Evolutionary conservation across 2,113 vertebrate genomes (phyloP).

Genomic region (Gymnocephalus cernua): DNA sequence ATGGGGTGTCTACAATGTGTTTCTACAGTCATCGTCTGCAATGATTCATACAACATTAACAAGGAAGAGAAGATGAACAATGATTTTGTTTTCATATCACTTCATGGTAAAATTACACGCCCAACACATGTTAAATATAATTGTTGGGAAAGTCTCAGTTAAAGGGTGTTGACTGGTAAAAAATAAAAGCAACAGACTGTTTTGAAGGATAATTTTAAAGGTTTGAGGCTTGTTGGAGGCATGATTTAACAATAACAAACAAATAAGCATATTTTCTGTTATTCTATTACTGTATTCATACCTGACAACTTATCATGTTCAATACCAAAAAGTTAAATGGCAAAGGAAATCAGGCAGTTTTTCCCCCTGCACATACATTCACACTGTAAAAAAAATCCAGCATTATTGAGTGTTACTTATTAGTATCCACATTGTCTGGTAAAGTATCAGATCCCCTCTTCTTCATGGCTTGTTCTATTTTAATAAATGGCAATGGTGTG

Average conservation of each 20-base stretch:
- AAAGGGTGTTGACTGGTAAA: slow-evolving; percentile 49
- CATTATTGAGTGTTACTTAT: slow-evolving; percentile 72
- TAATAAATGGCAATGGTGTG: slow-evolving; percentile 61
- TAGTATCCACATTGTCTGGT: slow-evolving; percentile 65
- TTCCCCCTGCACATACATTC: slow-evolving; percentile 67
- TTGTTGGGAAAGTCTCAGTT: slow-evolving; percentile 37
- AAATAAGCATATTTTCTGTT: slow-evolving; percentile 61
- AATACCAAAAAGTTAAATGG: slow-evolving; percentile 63
- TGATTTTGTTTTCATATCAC: slow-evolving; percentile 38
- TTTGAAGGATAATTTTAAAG: slow-evolving; percentile 45
- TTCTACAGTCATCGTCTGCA: slow-evolving; percentile 65
- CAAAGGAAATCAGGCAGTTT: slow-evolving; percentile 57
- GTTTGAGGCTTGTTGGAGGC: slow-evolving; percentile 28
- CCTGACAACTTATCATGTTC: slow-evolving; percentile 57
- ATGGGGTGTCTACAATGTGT: slow-evolving; percentile 51
- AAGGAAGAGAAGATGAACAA: slow-evolving; percentile 43
- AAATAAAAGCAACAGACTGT: slow-evolving; percentile 8
- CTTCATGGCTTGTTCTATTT: slow-evolving; percentile 58
- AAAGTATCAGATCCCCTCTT: slow-evolving; percentile 54
- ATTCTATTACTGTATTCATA: slow-evolving; percentile 61
- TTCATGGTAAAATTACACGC: slow-evolving; percentile 37
- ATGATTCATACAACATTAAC: slow-evolving; percentile 58
- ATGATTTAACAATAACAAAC: slow-evolving; percentile 44
- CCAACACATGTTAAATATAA: slow-evolving; percentile 22
- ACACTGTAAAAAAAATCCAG: slow-evolving; percentile 78